Evolutionary conservation across 2,888 invertebrate genomes (phyloP).

Genomic region (Oligia strigilis): DNA sequence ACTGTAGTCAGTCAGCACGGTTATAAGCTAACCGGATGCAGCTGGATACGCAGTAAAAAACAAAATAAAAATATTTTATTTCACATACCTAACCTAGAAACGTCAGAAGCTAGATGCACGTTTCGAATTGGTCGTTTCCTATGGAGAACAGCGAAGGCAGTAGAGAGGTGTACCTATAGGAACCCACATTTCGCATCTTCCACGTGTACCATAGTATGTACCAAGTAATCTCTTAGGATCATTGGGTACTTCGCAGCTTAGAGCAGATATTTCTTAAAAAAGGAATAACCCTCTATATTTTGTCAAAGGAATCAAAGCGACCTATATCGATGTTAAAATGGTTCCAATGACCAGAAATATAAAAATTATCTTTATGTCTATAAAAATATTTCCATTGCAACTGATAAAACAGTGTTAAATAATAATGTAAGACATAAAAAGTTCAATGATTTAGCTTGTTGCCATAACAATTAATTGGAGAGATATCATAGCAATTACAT

Average conservation of each 20-base stretch:
- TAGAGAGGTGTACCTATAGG: neutral
- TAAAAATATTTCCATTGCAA: neutral
- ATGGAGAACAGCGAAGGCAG: neutral
- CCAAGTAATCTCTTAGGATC: constrained; percentile 16
- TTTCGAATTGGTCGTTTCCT: too few relatives aligned
- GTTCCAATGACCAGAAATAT: neutral
- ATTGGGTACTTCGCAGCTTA: neutral
- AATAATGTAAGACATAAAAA: constrained; percentile 26
- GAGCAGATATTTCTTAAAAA: neutral
- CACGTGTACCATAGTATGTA: neutral
- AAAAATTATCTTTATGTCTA: neutral
- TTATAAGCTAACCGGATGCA: too few relatives aligned
- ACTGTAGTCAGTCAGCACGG: too few relatives aligned
- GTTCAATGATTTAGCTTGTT: constrained; percentile 44
- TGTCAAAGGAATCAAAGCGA: constrained; percentile 20
- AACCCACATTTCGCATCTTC: neutral
- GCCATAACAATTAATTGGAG: constrained; percentile 19
- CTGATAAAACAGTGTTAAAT: constrained; percentile 1
- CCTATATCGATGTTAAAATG: neutral
- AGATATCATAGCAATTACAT: constrained; percentile 37
- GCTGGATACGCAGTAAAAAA: too few relatives aligned
- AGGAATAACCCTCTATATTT: constrained; percentile 12
- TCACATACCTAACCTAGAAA: too few relatives aligned
- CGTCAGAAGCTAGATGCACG: too few relatives aligned
- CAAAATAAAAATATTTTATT: too few relatives aligned